Conservation (phyloP, 2,797 vertebrate species). For the Glyptemys insculpta region DNA sequence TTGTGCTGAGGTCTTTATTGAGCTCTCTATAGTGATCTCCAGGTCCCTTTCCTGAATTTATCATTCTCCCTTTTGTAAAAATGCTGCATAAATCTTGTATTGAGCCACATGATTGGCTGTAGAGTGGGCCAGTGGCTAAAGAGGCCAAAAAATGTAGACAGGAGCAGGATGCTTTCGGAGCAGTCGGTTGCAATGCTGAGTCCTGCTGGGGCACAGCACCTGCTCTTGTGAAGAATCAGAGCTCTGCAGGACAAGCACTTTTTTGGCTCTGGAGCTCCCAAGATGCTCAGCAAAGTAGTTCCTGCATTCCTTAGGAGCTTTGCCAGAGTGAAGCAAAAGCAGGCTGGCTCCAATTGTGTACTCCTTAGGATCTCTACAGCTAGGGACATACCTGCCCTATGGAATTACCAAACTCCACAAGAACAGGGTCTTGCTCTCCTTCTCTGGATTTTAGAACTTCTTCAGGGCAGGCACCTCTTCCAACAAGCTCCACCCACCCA, state of each 20-base stretch:
- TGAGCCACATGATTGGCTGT: background rate
- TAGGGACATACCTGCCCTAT: too few species aligned
- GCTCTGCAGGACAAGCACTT: background rate
- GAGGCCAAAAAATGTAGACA: background rate
- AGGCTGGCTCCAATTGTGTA: too few species aligned
- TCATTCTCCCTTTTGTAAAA: constrained; percentile 1
- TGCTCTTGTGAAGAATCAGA: too few species aligned
- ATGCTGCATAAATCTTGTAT: background rate
- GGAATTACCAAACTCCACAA: too few species aligned
- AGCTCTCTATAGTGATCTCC: background rate
- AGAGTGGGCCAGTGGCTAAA: background rate
- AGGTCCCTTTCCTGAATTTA: background rate
- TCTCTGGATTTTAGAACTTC: too few species aligned
- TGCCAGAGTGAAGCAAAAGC: too few species aligned
- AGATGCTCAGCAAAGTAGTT: too few species aligned
- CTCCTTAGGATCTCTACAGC: too few species aligned
- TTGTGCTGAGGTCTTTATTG: background rate
- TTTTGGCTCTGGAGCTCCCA: background rate
- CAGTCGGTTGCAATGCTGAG: background rate
- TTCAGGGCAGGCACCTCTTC: too few species aligned
- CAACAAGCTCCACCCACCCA: background rate
- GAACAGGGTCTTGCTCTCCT: too few species aligned
- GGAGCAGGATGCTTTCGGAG: background rate
- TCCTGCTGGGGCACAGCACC: background rate
- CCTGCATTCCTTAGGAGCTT: too few species aligned